These are phyloP conservation scores for Cheirogaleus major DNA, from an alignment of 2,797 vertebrate genomes.

Conservation along the genomic window DNA sequence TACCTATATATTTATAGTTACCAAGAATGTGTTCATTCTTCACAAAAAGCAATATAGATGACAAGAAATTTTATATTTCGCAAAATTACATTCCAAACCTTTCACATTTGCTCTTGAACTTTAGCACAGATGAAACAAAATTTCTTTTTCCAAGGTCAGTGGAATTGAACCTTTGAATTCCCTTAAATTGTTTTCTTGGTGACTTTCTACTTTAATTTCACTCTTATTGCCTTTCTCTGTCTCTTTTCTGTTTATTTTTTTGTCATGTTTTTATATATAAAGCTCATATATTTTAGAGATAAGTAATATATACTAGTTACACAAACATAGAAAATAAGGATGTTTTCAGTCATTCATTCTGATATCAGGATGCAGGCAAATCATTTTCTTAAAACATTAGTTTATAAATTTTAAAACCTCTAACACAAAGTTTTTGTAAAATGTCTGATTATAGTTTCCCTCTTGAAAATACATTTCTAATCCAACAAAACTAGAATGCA, in stretches of 20 bases:
- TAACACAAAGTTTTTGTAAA: not conserved
- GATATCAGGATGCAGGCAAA: not conserved
- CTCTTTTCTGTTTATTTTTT: not conserved
- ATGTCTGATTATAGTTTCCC: not conserved
- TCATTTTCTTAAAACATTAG: not conserved
- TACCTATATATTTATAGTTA: not conserved
- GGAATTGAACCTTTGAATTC: not conserved
- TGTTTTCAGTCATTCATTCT: not conserved
- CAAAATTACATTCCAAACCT: not conserved
- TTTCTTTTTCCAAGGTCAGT: not conserved
- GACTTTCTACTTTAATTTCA: not conserved
- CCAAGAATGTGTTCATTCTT: not conserved
- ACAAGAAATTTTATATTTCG: not conserved
- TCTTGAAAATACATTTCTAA: slow-evolving; percentile 42
- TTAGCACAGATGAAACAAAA: not conserved
- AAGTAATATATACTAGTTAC: not conserved
- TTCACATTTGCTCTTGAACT: not conserved
- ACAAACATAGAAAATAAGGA: not conserved
- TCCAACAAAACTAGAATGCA: not conserved
- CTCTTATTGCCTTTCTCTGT: not conserved
- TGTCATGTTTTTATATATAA: not conserved
- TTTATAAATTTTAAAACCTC: not conserved
- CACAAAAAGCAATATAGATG: not conserved
- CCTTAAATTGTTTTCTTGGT: not conserved
- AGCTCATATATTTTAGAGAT: not conserved